Base-by-base conservation (phyloP, 2,797 vertebrate species). In the Scyliorhinus canicula region DNA sequence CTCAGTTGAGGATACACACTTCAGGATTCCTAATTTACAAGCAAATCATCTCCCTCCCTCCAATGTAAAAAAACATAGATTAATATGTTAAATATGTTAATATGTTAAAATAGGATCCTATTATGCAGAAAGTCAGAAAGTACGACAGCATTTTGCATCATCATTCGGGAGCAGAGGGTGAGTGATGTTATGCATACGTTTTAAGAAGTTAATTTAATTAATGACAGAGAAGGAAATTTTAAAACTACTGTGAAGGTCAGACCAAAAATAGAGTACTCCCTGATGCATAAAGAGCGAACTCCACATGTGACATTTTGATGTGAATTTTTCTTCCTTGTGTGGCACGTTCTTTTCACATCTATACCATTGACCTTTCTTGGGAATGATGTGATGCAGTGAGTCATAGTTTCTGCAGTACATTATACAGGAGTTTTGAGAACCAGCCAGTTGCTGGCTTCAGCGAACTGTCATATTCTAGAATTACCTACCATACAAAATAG, bases 251-350 rank as follows among this genome's bases (percentile, higher is more conserved):
- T 55, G 93, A 94, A 94, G 47, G 67, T 94, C 93, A 94, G 67
- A 52, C 67, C 47, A 71, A 94, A 93, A 94, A 71, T 74, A 94
- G 93, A 74, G 28, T 50, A 55, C 52, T 94, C 93, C 28, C 93
- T 71, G 67, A 94, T 94, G 67, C 65, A 52, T 50, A 19, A 94
- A n/a, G 28, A 94, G 67, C 31, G 3, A 94, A 67, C 67, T 55
- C 67, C 93, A 67, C 91, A 74, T 94, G 91, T 93, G 93, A 94
- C 67, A 94, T 94, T 93, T 93, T 93, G 93, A 67, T 93, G 65
- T 35, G 65, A 71, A 69, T 93, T 93, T 93, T 93, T 94, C 93
- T 94, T 94, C 93, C 93, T 94, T 94, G 93, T 94, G 93, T 94
- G 93, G 93, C 93, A 69, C 65, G 16, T 71, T 91, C 67, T 55